phyloP scores from a whole-genome alignment of 2,888 invertebrate species.

The Itoplectis maculator region DNA sequence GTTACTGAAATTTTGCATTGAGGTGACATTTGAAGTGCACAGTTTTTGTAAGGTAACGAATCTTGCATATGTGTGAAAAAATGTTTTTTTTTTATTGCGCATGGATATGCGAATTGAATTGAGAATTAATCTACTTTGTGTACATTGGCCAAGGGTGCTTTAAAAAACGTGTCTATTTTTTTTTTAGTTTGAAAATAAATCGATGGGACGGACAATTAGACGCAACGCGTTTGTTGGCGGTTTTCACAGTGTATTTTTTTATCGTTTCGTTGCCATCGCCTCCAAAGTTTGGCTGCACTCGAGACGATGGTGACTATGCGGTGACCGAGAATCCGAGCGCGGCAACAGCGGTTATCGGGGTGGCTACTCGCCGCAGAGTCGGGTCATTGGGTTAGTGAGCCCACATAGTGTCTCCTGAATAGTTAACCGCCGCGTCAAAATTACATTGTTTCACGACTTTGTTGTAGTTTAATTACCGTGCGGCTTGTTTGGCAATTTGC shows the following conservation, averaged over 20 bases:
- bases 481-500: background rate
- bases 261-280: background rate
- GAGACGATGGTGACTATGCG: background rate
- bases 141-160: too few relatives aligned
- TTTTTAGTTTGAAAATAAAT: too few relatives aligned
- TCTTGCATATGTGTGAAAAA: too few relatives aligned
- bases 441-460: background rate
- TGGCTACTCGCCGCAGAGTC: background rate
- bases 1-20: too few relatives aligned
- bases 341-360: background rate
- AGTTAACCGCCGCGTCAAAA: too few relatives aligned
- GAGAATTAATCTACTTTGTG: too few relatives aligned
- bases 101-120: too few relatives aligned
- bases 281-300: background rate
- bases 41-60: too few relatives aligned
- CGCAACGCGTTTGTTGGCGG: background rate
- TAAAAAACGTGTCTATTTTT: too few relatives aligned
- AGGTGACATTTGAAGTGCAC: too few relatives aligned
- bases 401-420: background rate
- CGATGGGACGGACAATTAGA: too few relatives aligned
- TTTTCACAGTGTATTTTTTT: background rate
- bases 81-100: too few relatives aligned
- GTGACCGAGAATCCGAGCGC: slow-evolving; percentile 1
- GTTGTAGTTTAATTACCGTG: background rate
- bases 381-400: background rate